Conservation (phyloP, 1,140 invertebrate genomes). For the Diachasmimorpha longicaudata region DNA sequence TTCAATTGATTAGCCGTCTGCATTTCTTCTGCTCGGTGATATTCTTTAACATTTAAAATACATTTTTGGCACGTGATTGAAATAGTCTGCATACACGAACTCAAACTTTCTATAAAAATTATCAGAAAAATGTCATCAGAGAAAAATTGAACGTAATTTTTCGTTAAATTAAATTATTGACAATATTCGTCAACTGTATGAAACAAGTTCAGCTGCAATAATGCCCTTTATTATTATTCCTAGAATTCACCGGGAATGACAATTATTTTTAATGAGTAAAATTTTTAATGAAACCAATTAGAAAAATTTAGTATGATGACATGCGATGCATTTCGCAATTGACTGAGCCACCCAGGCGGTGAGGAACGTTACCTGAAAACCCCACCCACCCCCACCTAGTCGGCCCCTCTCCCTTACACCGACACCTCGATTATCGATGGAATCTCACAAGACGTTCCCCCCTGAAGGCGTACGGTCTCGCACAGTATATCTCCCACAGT, state of each 20-base stretch:
- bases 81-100: too few species aligned
- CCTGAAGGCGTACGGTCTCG: conserved; percentile 1
- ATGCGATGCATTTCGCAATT: background rate
- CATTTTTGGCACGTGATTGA: too few species aligned
- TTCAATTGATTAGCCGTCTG: background rate
- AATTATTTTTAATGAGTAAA: too few species aligned
- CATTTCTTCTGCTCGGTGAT: background rate
- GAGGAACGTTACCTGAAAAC: conserved; percentile 6
- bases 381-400: background rate
- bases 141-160: too few species aligned
- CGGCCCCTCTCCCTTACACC: background rate
- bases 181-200: too few species aligned
- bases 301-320: background rate
- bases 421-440: conserved; percentile 42
- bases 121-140: too few species aligned
- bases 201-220: too few species aligned
- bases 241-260: too few species aligned
- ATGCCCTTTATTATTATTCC: too few species aligned
- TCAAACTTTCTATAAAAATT: too few species aligned
- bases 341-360: conserved; percentile 21
- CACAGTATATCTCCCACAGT: background rate
- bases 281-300: background rate
- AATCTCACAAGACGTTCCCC: conserved; percentile 34
- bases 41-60: background rate
- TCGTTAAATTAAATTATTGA: too few species aligned